A percentile compares a stretch with the other conserved stretches of the same genome.
Conservation (phyloP, 1,140 invertebrate genomes). For the Chionoecetes opilio region DNA sequence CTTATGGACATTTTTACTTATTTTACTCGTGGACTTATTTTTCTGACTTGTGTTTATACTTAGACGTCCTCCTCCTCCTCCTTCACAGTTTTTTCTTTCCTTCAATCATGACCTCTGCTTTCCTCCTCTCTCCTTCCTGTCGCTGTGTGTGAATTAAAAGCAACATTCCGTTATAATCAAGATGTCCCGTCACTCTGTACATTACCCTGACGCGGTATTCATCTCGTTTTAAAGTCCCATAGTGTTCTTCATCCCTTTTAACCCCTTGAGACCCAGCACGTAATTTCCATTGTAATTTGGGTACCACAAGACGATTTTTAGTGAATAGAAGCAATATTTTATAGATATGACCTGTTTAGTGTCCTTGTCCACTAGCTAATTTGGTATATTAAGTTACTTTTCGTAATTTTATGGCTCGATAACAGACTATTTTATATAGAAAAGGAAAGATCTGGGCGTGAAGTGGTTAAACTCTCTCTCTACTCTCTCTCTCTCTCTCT, state of each 20-base stretch:
- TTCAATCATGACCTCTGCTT: background rate
- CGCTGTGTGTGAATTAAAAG: background rate
- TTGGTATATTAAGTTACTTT: too few relatives aligned
- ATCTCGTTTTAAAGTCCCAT: background rate
- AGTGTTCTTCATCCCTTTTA: background rate
- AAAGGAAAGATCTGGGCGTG: too few relatives aligned
- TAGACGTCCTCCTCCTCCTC: background rate
- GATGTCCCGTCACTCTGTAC: background rate
- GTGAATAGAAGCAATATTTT: too few relatives aligned
- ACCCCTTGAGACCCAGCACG: too few relatives aligned
- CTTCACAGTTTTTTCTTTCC: background rate
- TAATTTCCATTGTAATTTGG: too few relatives aligned
- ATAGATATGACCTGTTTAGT: too few relatives aligned
- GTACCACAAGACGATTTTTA: too few relatives aligned
- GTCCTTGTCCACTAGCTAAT: too few relatives aligned
- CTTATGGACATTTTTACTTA: background rate
- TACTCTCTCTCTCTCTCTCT: too few relatives aligned
- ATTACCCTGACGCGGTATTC: background rate
- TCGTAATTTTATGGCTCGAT: too few relatives aligned
- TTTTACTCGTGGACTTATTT: background rate
- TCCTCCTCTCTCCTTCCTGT: background rate
- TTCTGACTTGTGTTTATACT: background rate
- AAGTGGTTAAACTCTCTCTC: too few relatives aligned
- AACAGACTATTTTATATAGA: too few relatives aligned
- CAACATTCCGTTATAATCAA: background rate